These are phyloP conservation scores for Drosophila pegasa DNA, from an alignment of 2,888 invertebrate species.

Conservation along the genomic window DNA sequence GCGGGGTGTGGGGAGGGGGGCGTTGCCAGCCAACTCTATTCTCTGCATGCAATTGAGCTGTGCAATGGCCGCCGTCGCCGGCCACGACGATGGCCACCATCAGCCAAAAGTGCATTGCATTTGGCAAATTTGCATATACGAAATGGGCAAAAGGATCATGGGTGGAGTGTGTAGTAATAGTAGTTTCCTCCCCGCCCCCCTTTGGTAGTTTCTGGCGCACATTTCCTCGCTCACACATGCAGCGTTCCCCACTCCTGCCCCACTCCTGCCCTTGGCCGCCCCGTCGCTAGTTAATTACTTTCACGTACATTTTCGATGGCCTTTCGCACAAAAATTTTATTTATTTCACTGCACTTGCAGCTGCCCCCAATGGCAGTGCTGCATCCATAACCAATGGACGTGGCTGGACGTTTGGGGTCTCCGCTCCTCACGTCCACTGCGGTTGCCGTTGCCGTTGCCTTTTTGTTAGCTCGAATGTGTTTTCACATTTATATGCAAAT, in stretches of 20 bases:
- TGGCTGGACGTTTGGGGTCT: constrained; percentile 22
- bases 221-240: constrained; percentile 9
- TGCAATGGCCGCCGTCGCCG: constrained; percentile 61
- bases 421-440: constrained; percentile 31
- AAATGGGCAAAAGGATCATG: constrained; percentile 19
- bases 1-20: constrained; percentile 60
- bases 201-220: constrained; percentile 36
- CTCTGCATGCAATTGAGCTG: constrained; percentile 70
- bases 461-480: constrained; percentile 78
- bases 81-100: constrained; percentile 63
- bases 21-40: constrained; percentile 47
- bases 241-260: neutral
- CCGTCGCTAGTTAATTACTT: constrained; percentile 76
- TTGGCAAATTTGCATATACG: constrained; percentile 74
- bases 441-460: constrained; percentile 33
- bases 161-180: constrained; percentile 5
- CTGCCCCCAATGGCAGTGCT: constrained; percentile 38
- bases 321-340: constrained; percentile 68
- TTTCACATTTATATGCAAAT: constrained; percentile 80
- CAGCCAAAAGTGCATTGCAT: constrained; percentile 76
- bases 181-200: constrained; percentile 17
- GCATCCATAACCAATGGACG: constrained; percentile 26
- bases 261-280: neutral
- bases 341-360: constrained; percentile 73
- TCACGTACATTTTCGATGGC: constrained; percentile 77